Base-by-base conservation (phyloP, 2,888 invertebrate genomes). In the Ophion slaviceki region DNA sequence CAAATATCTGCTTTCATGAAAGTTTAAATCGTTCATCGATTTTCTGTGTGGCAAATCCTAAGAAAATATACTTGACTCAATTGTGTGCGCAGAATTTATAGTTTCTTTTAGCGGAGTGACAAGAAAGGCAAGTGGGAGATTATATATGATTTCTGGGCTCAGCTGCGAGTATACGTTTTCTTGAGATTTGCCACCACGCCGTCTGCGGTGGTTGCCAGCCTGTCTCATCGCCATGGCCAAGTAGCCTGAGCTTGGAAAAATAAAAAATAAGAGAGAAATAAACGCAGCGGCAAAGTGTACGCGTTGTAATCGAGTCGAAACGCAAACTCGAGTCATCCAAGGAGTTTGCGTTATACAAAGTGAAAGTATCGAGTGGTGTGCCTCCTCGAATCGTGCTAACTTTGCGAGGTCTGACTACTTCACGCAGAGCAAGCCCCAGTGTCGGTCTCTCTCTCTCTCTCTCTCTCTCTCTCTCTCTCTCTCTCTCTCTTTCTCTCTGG, bases 291-390 rank as follows among this genome's bases (percentile, higher is more conserved):
- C 74, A 17, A 45, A 32, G 61, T 11, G 78, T 61, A 61, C 61
- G 67, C 77, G 70, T 53, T 67, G 70, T 85, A 78, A 85, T 78
- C 84, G 81, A 78, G 77, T 78, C 72, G 59, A 45, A 53, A 74
- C 77, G 74, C 81, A 81, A 85, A 78, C 84, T 68, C 36, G 80
- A 81, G 78, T 85, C 84, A 78, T 82, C 81, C 84, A 64, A 71
- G 68, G 74, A 74, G 77, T 80, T 74, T 45, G 61, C n/a, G 40
- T 45, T 70, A 14, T 59, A 77, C 81, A 66, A 82, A 85, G 84
- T 85, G 84, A 85, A 85, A 85, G 84, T 85, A 85, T 85, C 81
- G 68, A 62, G 47, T 61, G 53, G 70, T 47, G 70, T 17, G 71
- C 32, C 77, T 57, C 45, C 53, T 40, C 40, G 75, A 75, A 7